These are phyloP conservation scores for Sciurus niger DNA, from an alignment of 2,113 vertebrate species.

Conservation along the genomic window DNA sequence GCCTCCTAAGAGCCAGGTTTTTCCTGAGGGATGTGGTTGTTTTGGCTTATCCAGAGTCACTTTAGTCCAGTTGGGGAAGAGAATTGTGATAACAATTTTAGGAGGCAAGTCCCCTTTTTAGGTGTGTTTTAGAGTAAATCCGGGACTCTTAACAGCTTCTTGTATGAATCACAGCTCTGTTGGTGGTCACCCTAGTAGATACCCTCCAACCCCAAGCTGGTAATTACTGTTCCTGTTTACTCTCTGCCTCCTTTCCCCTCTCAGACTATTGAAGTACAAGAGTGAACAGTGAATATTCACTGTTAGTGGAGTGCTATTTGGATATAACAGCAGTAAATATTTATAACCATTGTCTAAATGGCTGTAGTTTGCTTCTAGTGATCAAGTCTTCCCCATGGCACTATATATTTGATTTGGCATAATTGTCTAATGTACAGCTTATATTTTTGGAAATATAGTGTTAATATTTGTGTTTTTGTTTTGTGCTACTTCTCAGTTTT, in stretches of 20 bases:
- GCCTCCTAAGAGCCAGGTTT: not conserved
- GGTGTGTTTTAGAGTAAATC: not conserved
- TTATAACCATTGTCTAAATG: not conserved
- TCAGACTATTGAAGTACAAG: not conserved
- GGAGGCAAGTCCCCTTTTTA: not conserved
- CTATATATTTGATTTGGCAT: not conserved
- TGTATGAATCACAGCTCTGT: slow-evolving; percentile 11
- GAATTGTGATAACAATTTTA: slow-evolving; percentile 16
- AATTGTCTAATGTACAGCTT: not conserved
- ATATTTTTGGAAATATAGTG: not conserved
- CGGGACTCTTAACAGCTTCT: not conserved
- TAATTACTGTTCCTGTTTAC: not conserved
- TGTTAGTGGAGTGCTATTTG: not conserved
- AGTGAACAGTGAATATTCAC: not conserved
- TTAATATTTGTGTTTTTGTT: not conserved
- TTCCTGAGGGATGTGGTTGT: not conserved
- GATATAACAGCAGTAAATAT: not conserved
- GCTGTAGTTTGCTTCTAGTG: not conserved
- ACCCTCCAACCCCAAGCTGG: too few species aligned
- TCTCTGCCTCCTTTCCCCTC: not conserved
- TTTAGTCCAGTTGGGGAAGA: not conserved
- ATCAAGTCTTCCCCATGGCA: rapidly evolving
- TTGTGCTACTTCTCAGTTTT: not conserved
- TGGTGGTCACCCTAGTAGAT: not conserved
- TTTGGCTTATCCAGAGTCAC: not conserved